Conservation (phyloP, 2,797 vertebrate species). For the Clarias fuscus region DNA sequence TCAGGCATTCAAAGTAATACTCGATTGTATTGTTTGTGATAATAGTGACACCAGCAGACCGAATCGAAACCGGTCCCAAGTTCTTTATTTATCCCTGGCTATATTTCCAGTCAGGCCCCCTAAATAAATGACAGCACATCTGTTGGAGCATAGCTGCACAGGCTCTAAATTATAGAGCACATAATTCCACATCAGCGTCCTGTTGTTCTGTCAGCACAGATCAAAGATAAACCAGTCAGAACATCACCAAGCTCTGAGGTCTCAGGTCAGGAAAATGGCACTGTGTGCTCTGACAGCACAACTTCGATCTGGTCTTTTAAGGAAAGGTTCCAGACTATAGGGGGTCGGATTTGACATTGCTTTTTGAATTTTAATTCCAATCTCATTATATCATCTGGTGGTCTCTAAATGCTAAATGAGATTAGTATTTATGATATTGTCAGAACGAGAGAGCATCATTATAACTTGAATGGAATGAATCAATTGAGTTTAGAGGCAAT, state of each 20-base stretch:
- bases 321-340: not conserved
- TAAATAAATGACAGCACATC: conserved; percentile 54
- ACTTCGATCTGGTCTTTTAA: conserved; percentile 22
- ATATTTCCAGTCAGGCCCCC: conserved; percentile 40
- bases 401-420: conserved; percentile 39
- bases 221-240: conserved; percentile 46
- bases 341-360: conserved; percentile 1
- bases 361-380: conserved; percentile 35
- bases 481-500: conserved; percentile 30
- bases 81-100: conserved; percentile 42
- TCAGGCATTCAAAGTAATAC: not conserved
- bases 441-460: conserved; percentile 38
- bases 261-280: conserved; percentile 40
- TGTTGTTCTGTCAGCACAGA: conserved; percentile 55
- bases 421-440: conserved; percentile 50
- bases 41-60: conserved; percentile 2
- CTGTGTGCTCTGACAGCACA: conserved; percentile 6
- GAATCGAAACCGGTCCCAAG: conserved; percentile 5
- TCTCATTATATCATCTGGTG: conserved; percentile 13
- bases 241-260: conserved; percentile 35
- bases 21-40: not conserved
- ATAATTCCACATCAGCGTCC: conserved; percentile 49
- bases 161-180: conserved; percentile 52
- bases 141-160: conserved; percentile 37
- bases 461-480: conserved; percentile 41